Evolutionary conservation across 2,797 vertebrate species (phyloP).

Genomic region (Myoxocephalus aenaeus): DNA sequence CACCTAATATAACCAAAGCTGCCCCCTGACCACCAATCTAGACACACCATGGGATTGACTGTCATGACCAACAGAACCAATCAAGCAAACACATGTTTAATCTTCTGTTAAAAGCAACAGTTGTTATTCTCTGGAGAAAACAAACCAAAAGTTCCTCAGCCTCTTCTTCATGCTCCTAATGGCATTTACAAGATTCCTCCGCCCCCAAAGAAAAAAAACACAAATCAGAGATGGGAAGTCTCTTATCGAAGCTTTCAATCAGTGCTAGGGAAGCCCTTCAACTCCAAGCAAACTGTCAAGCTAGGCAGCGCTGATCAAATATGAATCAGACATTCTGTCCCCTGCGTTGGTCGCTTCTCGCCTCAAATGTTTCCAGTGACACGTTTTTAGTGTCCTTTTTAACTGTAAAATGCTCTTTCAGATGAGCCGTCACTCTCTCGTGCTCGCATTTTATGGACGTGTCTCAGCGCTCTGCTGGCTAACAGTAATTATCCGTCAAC

Average conservation of each 20-base stretch:
- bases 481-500: slow-evolving; percentile 8
- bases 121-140: neutral
- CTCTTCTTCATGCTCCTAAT: neutral
- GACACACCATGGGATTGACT: neutral
- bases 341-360: too few relatives aligned
- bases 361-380: neutral
- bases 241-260: neutral
- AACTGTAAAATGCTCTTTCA: neutral
- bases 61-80: neutral
- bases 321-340: neutral
- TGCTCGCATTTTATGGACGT: neutral
- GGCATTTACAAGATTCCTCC: neutral
- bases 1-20: neutral
- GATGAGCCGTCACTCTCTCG: neutral
- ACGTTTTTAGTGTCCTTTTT: neutral
- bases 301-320: neutral
- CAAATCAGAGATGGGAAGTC: neutral
- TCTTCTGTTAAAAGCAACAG: neutral
- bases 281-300: too few relatives aligned
- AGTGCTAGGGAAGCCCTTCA: neutral
- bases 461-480: slow-evolving; percentile 5
- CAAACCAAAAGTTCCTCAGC: neutral
- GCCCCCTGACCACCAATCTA: neutral
- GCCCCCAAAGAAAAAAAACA: too few relatives aligned
- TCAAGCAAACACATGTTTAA: neutral